These are phyloP conservation scores for Upupa epops DNA, from an alignment of 2,113 vertebrate species.

Conservation along the genomic window DNA sequence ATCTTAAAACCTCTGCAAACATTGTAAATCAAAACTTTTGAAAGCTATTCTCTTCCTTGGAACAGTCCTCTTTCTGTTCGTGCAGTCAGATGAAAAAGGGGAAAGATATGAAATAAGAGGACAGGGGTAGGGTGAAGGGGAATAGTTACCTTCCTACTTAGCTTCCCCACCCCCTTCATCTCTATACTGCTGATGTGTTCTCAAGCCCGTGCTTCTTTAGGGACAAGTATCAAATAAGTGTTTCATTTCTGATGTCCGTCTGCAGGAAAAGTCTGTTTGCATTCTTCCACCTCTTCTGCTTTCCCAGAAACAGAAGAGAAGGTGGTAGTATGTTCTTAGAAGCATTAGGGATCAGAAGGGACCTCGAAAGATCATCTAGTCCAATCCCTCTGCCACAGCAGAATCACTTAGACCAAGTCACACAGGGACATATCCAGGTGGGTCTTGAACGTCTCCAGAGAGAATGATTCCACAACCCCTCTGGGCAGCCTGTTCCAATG, in stretches of 20 bases:
- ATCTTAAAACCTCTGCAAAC: background rate
- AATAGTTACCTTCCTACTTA: background rate
- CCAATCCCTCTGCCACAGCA: too few species aligned
- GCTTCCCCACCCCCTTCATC: too few species aligned
- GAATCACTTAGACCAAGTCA: too few species aligned
- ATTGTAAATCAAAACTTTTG: background rate
- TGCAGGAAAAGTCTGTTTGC: background rate
- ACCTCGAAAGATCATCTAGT: too few species aligned
- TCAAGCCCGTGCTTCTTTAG: background rate
- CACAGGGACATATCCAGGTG: too few species aligned
- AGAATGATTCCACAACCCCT: too few species aligned
- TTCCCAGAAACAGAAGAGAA: background rate
- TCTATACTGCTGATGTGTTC: accelerated
- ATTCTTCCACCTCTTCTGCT: background rate
- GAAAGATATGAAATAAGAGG: background rate
- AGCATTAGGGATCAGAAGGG: too few species aligned
- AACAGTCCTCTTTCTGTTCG: background rate
- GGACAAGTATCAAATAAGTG: background rate
- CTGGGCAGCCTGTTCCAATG: too few species aligned
- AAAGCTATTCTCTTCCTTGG: background rate
- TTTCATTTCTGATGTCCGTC: background rate
- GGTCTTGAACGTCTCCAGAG: too few species aligned
- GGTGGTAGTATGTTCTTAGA: background rate
- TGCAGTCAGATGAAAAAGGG: background rate
- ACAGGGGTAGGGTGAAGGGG: accelerated